Conservation (phyloP, 1,140 invertebrate genomes). For the Medauroidea extradentata region DNA sequence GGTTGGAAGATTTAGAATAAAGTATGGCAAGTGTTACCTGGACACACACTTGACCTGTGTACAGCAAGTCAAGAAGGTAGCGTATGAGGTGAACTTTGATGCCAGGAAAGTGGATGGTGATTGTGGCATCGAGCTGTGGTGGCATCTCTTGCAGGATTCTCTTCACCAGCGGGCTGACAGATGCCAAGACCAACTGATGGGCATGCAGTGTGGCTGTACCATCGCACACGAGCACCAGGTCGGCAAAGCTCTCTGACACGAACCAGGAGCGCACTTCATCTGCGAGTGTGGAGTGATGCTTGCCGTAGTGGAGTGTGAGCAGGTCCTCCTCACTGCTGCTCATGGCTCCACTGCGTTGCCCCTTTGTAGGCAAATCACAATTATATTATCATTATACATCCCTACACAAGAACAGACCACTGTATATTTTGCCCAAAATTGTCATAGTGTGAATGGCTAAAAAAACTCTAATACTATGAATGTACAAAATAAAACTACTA, state of each 20-base stretch:
- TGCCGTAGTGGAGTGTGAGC: conserved; percentile 83
- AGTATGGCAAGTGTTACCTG: conserved; percentile 49
- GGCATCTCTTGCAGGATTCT: conserved; percentile 68
- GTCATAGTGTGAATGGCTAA: no score
- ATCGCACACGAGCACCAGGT: conserved; percentile 75
- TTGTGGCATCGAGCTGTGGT: conserved; percentile 38
- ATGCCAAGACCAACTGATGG: conserved; percentile 75
- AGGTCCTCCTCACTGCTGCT: conserved; percentile 33
- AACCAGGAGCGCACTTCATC: conserved; percentile 81
- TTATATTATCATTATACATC: no score
- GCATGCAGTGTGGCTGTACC: conserved; percentile 39
- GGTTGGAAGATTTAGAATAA: no score
- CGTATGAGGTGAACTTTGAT: conserved; percentile 69
- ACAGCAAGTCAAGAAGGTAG: conserved; percentile 75
- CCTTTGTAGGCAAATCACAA: no score
- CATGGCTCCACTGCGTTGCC: no score
- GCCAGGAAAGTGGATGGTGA: conserved; percentile 71
- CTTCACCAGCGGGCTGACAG: conserved; percentile 74
- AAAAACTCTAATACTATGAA: no score
- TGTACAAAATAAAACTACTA: no score
- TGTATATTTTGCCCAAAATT: no score
- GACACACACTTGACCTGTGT: conserved; percentile 77
- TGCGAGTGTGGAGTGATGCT: conserved; percentile 82
- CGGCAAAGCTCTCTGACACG: conserved; percentile 69
- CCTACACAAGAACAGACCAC: no score